Conservation (phyloP, 2,113 vertebrate species). For the Nyctibius bracteatus region DNA sequence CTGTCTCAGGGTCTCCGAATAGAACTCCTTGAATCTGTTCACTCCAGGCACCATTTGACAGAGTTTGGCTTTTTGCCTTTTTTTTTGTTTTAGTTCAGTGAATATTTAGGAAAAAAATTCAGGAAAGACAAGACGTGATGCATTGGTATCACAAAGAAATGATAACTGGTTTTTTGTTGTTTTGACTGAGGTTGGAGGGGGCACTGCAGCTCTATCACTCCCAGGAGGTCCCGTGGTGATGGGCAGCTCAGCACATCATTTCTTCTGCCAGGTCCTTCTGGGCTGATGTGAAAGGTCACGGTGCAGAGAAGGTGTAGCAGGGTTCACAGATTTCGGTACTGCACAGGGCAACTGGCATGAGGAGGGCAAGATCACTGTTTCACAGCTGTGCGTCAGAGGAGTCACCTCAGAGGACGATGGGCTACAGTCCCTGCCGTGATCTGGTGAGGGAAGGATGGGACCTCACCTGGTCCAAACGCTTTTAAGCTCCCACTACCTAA, state of each 20-base stretch:
- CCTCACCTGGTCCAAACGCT: not conserved
- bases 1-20: not conserved
- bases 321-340: not conserved
- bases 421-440: not conserved
- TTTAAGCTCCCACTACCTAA: not conserved
- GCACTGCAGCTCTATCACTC: not conserved
- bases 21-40: not conserved
- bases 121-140: not conserved
- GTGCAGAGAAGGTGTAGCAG: not conserved
- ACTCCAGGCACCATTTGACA: not conserved
- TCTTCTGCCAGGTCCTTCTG: not conserved
- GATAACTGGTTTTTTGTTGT: not conserved
- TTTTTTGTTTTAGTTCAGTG: not conserved
- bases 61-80: not conserved
- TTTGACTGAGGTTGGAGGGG: not conserved
- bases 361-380: accelerated
- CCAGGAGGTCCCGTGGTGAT: not conserved
- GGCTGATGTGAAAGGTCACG: not conserved
- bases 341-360: accelerated
- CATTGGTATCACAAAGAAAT: not conserved
- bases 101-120: not conserved
- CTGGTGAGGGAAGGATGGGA: not conserved
- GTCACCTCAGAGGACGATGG: accelerated
- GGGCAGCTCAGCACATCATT: not conserved
- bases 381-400: accelerated